phyloP scores from a whole-genome alignment of 2,113 vertebrate genomes.

The Rostratula benghalensis region DNA sequence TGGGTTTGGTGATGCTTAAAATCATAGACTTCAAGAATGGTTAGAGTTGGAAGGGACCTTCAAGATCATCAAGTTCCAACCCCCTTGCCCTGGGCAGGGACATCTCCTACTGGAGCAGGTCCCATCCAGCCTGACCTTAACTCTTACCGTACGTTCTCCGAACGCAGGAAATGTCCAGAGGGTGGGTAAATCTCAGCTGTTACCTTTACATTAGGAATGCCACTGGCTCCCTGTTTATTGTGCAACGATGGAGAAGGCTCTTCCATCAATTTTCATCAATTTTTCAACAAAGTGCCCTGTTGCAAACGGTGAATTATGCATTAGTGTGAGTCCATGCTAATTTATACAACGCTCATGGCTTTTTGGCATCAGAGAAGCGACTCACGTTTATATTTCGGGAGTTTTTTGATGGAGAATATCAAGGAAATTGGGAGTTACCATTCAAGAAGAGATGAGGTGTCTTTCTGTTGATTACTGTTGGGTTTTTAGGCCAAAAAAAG shows the following conservation, averaged over 20 bases:
- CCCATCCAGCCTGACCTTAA: no score
- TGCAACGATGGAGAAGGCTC: slow-evolving; percentile 24
- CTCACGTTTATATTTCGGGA: slow-evolving; percentile 50
- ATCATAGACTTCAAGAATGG: no score
- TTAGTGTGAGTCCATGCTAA: slow-evolving; percentile 78
- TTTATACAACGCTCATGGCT: slow-evolving; percentile 60
- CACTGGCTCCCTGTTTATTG: slow-evolving; percentile 17
- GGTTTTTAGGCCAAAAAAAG: background rate
- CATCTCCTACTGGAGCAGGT: no score
- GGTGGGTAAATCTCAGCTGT: background rate
- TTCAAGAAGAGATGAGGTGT: background rate
- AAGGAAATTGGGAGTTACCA: background rate
- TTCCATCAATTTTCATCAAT: slow-evolving; percentile 73
- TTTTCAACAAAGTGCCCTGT: slow-evolving; percentile 63
- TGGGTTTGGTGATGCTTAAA: background rate
- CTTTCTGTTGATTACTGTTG: background rate
- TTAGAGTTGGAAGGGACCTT: no score
- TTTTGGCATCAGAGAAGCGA: slow-evolving; percentile 57
- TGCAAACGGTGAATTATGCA: slow-evolving; percentile 73
- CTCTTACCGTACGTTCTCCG: background rate
- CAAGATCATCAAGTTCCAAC: no score
- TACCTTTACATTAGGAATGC: background rate
- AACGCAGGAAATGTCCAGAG: background rate
- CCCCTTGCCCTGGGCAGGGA: no score
- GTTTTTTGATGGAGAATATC: slow-evolving; percentile 47